Evolutionary conservation across 2,113 vertebrate genomes (phyloP), one percentile per base, ranked within the genome.

Genomic region (Oreocharis arfaki): DNA sequence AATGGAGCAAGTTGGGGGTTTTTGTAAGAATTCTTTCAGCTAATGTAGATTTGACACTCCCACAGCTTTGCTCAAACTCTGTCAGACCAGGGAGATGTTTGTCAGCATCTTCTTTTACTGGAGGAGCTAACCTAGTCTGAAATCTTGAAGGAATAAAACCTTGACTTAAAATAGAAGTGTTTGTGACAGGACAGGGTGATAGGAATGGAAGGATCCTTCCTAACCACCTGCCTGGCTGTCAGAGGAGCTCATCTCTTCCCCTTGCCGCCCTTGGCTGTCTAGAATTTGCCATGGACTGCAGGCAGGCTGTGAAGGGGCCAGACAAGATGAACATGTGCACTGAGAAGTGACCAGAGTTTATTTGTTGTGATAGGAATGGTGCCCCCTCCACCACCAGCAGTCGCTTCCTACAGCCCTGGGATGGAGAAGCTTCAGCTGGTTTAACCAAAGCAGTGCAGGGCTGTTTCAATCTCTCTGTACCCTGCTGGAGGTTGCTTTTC

Each of bases 91-190:
- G 35, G 91, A 79, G 57, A 80, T 81, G 16, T 86, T 96, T 78
- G 55, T 91, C 87, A 74, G 89, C 64, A 74, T 71, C 24, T 3
- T 64, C 55, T 90, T 74, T 61, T 84, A 61, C 71, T 86, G 65
- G 28, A 69, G 71, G 68, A 95, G 41, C 74, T 91, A 93, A 90
- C 73, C 55, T 73, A 57, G 46, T 67, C 84, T 90, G 78, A 95
- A 94, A 74, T 70, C 76, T 74, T 64, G 42, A 89, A 84, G 80
- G 69, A 83, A 61, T 56, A 90, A 93, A 90, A 88, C 69, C 26
- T 64, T 76, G 63, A 89, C 83, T 94, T 89, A 89, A 78, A 86
- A 92, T 92, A 90, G 55, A 93, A 95, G 42, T 46, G 71, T 69
- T 92, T 92, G 64, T 95, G 94, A 95, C 79, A 93, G 92, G 90